These are phyloP conservation scores for Drosophila nebulosa DNA, from an alignment of 1,140 invertebrate genomes.

Conservation along the genomic window DNA sequence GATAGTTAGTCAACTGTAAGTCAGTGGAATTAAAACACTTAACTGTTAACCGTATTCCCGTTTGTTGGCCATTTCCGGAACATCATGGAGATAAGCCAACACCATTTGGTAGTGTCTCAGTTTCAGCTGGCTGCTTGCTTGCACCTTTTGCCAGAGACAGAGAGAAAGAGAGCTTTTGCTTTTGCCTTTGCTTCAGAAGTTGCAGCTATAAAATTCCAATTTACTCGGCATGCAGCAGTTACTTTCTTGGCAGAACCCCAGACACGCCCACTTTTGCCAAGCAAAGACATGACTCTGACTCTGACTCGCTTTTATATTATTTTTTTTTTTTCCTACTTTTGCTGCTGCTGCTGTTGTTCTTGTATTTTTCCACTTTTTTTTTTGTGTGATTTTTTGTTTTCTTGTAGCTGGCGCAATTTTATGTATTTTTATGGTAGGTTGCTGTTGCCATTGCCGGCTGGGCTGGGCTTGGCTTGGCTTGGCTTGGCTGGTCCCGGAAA, in stretches of 20 bases:
- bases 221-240: conserved; percentile 67
- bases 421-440: conserved; percentile 78
- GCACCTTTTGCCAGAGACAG: conserved; percentile 44
- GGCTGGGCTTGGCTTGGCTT: conserved; percentile 49
- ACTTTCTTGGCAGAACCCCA: conserved; percentile 62
- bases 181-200: conserved; percentile 38
- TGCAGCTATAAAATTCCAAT: conserved; percentile 74
- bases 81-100: background rate
- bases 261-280: conserved; percentile 19
- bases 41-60: too few relatives aligned
- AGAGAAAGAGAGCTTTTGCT: too few relatives aligned
- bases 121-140: conserved; percentile 40
- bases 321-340: background rate
- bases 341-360: background rate
- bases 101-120: background rate
- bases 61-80: background rate
- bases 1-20: too few relatives aligned
- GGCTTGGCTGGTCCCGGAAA: conserved; percentile 64
- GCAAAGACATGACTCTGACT: conserved; percentile 16
- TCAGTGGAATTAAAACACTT: too few relatives aligned
- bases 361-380: conserved; percentile 19
- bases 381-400: conserved; percentile 41
- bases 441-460: conserved; percentile 52
- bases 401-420: conserved; percentile 71
- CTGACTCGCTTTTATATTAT: conserved; percentile 7